A percentile compares a stretch with the other conserved stretches of the same genome.
Conservation (phyloP, 92 coral and sea anemone genomes). For the Parazoanthus swiftii region DNA sequence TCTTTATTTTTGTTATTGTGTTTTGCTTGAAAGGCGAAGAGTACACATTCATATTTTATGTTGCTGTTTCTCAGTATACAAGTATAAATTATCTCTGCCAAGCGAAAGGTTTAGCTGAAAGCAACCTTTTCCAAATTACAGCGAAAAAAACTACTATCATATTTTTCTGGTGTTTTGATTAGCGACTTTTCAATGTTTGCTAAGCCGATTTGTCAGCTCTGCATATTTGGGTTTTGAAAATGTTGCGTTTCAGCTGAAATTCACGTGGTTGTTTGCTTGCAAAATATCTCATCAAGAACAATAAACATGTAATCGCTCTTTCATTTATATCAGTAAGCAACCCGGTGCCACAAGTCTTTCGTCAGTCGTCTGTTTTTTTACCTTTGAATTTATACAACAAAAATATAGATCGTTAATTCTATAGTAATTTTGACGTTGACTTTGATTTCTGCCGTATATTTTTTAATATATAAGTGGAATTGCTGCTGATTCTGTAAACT, state of each 20-base stretch:
- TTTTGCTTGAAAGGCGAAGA: not conserved
- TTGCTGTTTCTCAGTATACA: not conserved
- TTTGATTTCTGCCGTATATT: not conserved
- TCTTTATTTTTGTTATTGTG: slow-evolving; percentile 8
- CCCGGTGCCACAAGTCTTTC: not conserved
- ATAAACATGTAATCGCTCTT: not conserved
- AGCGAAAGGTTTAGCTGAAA: not conserved
- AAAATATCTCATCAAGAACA: too few relatives aligned
- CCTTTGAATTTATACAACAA: not conserved
- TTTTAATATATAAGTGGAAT: not conserved
- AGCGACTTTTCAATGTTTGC: not conserved
- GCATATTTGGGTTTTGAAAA: not conserved
- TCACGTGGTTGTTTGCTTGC: not conserved
- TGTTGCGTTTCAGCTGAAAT: not conserved
- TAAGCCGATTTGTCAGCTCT: not conserved
- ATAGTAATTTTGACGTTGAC: not conserved
- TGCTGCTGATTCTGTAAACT: not conserved
- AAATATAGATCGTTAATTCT: not conserved
- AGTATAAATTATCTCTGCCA: not conserved
- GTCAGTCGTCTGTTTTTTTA: not conserved
- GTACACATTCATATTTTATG: slow-evolving; percentile 15
- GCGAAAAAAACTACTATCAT: not conserved
- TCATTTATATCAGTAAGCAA: not conserved
- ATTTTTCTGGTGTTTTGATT: slow-evolving; percentile 1
- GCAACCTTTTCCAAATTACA: not conserved